These are phyloP conservation scores for Actinostola sp. DNA, from an alignment of 92 coral and sea anemone species.

Conservation along the genomic window DNA sequence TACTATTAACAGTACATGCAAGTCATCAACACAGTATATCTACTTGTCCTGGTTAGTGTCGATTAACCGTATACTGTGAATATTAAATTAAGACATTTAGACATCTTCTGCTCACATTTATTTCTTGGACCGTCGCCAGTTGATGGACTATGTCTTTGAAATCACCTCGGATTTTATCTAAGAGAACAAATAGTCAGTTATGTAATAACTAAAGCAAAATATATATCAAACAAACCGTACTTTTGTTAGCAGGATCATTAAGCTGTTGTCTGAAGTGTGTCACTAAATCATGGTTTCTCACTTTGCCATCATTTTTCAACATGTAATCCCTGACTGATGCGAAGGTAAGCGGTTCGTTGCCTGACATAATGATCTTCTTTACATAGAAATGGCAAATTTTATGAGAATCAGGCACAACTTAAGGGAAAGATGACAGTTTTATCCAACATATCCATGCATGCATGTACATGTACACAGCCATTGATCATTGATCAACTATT, in stretches of 20 bases:
- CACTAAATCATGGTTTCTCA: slow-evolving; percentile 85
- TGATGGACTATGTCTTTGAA: slow-evolving; percentile 90
- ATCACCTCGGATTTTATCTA: slow-evolving; percentile 79
- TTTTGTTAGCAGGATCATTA: slow-evolving; percentile 86
- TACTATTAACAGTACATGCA: too few relatives aligned
- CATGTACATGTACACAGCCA: too few relatives aligned
- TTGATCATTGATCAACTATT: too few relatives aligned
- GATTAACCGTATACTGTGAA: too few relatives aligned
- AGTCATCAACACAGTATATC: too few relatives aligned
- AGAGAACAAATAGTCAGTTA: slow-evolving; percentile 3
- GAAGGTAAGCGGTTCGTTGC: slow-evolving; percentile 70
- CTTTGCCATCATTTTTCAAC: slow-evolving; percentile 86
- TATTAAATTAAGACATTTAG: neutral
- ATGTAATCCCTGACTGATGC: slow-evolving; percentile 89
- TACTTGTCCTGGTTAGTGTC: too few relatives aligned
- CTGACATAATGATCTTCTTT: slow-evolving; percentile 46
- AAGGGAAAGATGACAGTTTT: too few relatives aligned
- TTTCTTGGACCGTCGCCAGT: slow-evolving; percentile 79
- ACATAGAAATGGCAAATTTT: too few relatives aligned
- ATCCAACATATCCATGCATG: too few relatives aligned
- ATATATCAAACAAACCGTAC: slow-evolving; percentile 36
- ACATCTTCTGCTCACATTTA: slow-evolving; percentile 57
- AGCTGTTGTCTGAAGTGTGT: slow-evolving; percentile 91
- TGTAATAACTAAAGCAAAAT: neutral
- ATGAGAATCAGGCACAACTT: too few relatives aligned